Conservation (phyloP, 1,140 invertebrate species). For the Dermatophagoides farinae region DNA sequence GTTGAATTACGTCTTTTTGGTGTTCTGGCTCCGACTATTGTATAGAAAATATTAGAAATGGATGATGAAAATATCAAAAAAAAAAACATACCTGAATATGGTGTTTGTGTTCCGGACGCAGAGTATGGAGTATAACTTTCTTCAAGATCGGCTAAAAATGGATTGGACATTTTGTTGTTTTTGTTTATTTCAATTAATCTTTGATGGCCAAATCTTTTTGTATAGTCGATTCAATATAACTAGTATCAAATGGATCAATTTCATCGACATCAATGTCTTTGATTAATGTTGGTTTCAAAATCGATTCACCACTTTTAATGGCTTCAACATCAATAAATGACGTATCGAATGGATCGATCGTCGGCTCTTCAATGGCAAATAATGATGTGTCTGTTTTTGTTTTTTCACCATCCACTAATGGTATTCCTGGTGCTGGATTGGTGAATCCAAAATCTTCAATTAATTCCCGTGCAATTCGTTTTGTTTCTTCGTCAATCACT, state of each 20-base stretch:
- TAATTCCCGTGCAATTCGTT: slow-evolving; percentile 25
- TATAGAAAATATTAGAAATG: not conserved
- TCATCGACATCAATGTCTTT: not conserved
- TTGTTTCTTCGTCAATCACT: not conserved
- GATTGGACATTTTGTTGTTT: slow-evolving; percentile 17
- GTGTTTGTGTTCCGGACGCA: slow-evolving; percentile 7
- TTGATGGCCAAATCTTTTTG: not conserved
- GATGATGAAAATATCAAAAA: not conserved
- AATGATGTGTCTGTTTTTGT: not conserved
- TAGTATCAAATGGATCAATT: slow-evolving; percentile 22
- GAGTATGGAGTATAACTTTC: slow-evolving; percentile 10
- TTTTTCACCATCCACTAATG: not conserved
- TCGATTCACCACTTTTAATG: slow-evolving; percentile 51
- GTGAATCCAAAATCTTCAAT: slow-evolving; percentile 24
- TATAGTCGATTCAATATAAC: slow-evolving; percentile 10
- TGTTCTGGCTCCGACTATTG: not conserved
- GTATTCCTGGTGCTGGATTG: not conserved
- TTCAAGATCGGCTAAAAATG: slow-evolving; percentile 14
- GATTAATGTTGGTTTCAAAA: slow-evolving; percentile 20
- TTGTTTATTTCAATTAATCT: not conserved
- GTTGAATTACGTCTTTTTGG: slow-evolving; percentile 11
- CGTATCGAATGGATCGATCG: slow-evolving; percentile 23
- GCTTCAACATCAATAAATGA: slow-evolving; percentile 29
- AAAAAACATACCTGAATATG: slow-evolving; percentile 9
- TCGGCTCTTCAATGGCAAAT: not conserved